phyloP scores from a whole-genome alignment of 2,113 vertebrate species.

The Rhynchomys soricoides region DNA sequence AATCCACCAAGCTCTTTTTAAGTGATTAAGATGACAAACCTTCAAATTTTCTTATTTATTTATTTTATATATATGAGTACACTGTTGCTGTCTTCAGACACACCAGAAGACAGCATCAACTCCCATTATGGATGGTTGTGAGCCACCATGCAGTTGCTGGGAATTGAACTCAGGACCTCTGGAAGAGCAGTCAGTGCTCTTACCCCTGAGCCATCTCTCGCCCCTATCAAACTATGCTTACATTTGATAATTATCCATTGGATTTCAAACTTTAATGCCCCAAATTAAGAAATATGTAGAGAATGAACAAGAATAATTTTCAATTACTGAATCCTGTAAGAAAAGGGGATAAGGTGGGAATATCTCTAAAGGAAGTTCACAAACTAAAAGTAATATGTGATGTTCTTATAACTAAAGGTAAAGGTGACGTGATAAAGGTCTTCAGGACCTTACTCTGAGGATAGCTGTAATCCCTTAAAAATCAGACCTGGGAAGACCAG shows the following conservation, averaged over 20 bases:
- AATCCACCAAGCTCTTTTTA: background rate
- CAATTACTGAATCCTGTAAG: background rate
- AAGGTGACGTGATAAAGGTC: background rate
- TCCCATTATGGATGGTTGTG: no score
- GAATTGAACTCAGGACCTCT: no score
- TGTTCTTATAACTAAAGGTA: background rate
- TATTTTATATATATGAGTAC: no score
- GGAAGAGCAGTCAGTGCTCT: no score
- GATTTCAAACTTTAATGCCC: background rate
- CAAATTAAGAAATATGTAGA: background rate
- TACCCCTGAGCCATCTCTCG: no score
- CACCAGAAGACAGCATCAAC: no score
- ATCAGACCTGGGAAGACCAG: background rate
- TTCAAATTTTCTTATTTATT: no score
- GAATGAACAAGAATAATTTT: constrained; percentile 23
- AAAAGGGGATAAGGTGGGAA: background rate
- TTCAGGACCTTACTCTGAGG: background rate
- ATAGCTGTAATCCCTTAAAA: background rate
- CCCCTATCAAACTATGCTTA: background rate
- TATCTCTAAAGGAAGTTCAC: background rate
- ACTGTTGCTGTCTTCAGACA: no score
- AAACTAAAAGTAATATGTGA: background rate
- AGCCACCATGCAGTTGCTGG: no score
- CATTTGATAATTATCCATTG: background rate
- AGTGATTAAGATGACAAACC: no score